Conservation (phyloP, 2,888 invertebrate species). For the Saturnia japonica region DNA sequence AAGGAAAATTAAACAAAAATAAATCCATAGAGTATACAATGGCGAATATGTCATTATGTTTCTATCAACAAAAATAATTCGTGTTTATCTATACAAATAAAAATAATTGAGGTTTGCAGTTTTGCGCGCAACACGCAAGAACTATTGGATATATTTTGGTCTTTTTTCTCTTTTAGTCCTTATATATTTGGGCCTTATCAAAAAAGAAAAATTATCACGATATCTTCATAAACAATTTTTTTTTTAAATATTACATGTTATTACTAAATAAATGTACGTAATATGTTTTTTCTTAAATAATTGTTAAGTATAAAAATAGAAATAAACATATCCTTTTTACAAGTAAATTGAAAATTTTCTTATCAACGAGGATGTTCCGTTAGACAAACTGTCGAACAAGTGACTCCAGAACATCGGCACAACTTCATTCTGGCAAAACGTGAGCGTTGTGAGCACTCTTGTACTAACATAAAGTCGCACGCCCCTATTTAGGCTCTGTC, state of each 20-base stretch:
- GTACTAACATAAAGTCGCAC: slow-evolving; percentile 22
- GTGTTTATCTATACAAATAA: too few species aligned
- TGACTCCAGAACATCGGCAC: slow-evolving; percentile 35
- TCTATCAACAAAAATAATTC: too few species aligned
- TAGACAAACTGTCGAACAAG: slow-evolving; percentile 28
- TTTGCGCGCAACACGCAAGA: too few species aligned
- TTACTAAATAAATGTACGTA: background rate
- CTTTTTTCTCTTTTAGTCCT: too few species aligned
- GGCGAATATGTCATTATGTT: too few species aligned
- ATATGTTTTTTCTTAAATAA: background rate
- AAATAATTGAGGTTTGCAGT: too few species aligned
- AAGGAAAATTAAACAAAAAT: too few species aligned
- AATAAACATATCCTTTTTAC: background rate
- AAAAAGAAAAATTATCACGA: too few species aligned
- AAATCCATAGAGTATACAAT: too few species aligned
- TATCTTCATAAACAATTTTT: background rate
- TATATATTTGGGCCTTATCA: too few species aligned
- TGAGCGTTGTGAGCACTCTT: slow-evolving; percentile 49
- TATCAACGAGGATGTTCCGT: slow-evolving; percentile 27
- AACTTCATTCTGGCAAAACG: slow-evolving; percentile 61
- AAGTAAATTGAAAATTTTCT: slow-evolving; percentile 19
- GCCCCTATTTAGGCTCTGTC: slow-evolving; percentile 26
- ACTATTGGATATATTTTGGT: too few species aligned
- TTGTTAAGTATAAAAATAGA: background rate
- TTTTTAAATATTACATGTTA: background rate